These are phyloP conservation scores for Antheraea yamamai DNA, from an alignment of 2,888 invertebrate species.

Conservation along the genomic window DNA sequence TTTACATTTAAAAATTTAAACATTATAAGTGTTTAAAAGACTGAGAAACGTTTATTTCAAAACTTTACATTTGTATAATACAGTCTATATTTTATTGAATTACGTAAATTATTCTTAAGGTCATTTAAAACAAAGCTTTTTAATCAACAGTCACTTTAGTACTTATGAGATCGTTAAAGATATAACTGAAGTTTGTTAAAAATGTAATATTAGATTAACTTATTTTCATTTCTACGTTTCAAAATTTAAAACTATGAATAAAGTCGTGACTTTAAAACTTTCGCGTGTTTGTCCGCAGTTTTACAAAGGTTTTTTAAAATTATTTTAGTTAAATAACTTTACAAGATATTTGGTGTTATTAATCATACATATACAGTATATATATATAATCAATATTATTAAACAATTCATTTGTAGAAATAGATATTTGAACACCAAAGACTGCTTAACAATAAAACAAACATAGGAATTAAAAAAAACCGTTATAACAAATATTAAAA, in stretches of 20 bases:
- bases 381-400: no score
- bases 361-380: no score
- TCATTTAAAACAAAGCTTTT: background rate
- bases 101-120: background rate
- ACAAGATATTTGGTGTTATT: no score
- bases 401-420: no score
- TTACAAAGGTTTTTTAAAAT: background rate
- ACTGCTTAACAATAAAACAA: no score
- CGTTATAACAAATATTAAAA: no score
- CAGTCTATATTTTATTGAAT: background rate
- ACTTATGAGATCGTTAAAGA: background rate
- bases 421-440: no score
- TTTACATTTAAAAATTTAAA: no score
- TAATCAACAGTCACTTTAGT: background rate
- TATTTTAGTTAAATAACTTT: background rate
- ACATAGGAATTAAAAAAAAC: no score
- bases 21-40: background rate
- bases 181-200: conserved; percentile 38
- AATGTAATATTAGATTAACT: conserved; percentile 45
- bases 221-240: conserved; percentile 47
- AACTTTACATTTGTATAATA: background rate
- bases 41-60: background rate
- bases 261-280: conserved; percentile 42
- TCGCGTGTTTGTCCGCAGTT: conserved; percentile 16
- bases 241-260: conserved; percentile 47